phyloP scores from a whole-genome alignment of 2,113 vertebrate genomes.

The Sinocyclocheilus anophthalmus region DNA sequence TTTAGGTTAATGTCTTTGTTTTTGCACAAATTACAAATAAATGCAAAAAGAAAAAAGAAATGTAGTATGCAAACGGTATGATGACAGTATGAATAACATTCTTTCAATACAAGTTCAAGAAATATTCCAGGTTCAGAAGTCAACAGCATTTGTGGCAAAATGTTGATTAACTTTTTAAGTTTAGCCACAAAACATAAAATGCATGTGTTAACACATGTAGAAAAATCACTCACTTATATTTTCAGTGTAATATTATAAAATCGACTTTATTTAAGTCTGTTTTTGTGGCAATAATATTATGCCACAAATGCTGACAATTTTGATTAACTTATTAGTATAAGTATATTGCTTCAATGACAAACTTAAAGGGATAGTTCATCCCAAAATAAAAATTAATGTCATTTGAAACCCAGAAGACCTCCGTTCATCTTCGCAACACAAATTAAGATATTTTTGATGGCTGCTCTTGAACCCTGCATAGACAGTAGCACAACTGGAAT shows the following conservation, averaged over 20 bases:
- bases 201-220: background rate
- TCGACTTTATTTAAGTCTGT: background rate
- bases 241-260: background rate
- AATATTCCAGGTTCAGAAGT: background rate
- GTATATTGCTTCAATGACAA: background rate
- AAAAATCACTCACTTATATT: background rate
- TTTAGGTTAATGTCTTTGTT: background rate
- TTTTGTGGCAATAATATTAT: background rate
- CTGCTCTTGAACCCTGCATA: too few relatives aligned
- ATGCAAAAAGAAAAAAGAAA: background rate
- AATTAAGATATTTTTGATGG: too few relatives aligned
- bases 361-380: too few relatives aligned
- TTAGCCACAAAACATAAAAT: background rate
- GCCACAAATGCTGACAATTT: background rate
- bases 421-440: too few relatives aligned
- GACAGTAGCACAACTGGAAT: too few relatives aligned
- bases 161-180: too few relatives aligned
- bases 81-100: background rate
- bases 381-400: too few relatives aligned
- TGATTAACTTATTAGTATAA: background rate
- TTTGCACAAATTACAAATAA: background rate
- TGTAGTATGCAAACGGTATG: background rate
- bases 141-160: background rate
- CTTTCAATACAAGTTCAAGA: background rate
- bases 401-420: too few relatives aligned